A percentile compares a stretch with the other conserved stretches of the same genome.
phyloP scores from a whole-genome alignment of 2,113 vertebrate species.

The Prietella phreatophila region DNA sequence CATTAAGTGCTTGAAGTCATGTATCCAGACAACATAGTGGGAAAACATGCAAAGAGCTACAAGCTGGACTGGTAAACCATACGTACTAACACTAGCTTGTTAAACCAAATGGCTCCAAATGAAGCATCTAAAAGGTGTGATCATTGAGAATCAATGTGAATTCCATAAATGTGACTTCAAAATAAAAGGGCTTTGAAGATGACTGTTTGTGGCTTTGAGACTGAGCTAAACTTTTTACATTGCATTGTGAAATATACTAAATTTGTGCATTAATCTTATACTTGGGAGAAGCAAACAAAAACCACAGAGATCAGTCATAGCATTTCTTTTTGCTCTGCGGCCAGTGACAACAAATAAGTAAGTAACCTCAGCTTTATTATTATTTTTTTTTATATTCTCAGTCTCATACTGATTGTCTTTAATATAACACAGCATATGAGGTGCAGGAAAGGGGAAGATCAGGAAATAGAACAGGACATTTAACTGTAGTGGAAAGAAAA shows the following conservation, averaged over 20 bases:
- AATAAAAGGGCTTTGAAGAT: not conserved
- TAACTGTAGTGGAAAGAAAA: not conserved
- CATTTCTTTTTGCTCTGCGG: not conserved
- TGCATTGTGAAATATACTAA: constrained; percentile 6
- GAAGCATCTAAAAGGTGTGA: not conserved
- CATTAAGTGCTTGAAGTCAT: constrained; percentile 33
- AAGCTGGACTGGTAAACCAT: constrained; percentile 3
- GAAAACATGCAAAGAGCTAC: constrained; percentile 50
- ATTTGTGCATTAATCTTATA: constrained; percentile 24
- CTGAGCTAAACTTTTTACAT: constrained; percentile 19
- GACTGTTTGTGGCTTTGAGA: constrained; percentile 11
- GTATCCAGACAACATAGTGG: constrained; percentile 66
- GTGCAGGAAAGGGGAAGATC: not conserved
- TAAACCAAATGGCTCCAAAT: not conserved
- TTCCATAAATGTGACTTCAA: not conserved
- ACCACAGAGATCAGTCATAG: not conserved
- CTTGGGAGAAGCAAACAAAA: not conserved
- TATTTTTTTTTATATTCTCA: not conserved
- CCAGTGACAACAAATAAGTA: constrained; percentile 18
- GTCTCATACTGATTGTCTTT: not conserved
- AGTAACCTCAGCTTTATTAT: not conserved
- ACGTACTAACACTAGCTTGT: constrained; percentile 50
- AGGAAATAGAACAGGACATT: not conserved
- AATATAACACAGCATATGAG: not conserved
- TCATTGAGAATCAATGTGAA: not conserved